phyloP scores from a whole-genome alignment of 2,888 invertebrate species.

The Oscheius onirici region DNA sequence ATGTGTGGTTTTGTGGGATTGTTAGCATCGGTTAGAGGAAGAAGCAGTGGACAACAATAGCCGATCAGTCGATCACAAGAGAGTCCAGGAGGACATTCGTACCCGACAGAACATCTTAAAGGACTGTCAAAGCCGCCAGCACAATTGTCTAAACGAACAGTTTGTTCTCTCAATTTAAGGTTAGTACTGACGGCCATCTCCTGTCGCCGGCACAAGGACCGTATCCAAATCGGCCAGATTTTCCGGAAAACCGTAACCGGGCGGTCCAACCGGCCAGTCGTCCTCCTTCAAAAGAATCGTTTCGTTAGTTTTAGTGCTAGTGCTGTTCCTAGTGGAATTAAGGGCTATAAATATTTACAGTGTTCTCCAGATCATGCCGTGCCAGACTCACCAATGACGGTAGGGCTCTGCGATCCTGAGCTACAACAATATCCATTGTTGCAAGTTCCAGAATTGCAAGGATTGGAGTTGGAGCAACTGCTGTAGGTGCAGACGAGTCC shows the following conservation, averaged over 20 bases:
- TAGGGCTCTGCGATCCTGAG: constrained; percentile 42
- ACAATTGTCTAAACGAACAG: constrained; percentile 51
- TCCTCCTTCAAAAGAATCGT: constrained; percentile 37
- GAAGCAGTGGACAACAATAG: constrained; percentile 67
- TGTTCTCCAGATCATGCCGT: neutral
- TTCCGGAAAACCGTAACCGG: constrained; percentile 61
- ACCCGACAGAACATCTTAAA: constrained; percentile 49
- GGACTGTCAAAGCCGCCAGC: constrained; percentile 61
- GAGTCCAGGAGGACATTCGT: constrained; percentile 65
- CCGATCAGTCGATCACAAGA: constrained; percentile 60
- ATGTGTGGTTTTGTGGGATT: constrained; percentile 37
- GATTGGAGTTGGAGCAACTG: constrained; percentile 65
- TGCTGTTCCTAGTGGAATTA: constrained; percentile 23
- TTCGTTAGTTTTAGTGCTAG: constrained; percentile 31
- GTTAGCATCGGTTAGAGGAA: constrained; percentile 59
- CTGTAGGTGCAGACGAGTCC: constrained; percentile 69
- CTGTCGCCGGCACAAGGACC: constrained; percentile 62
- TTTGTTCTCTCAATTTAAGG: neutral
- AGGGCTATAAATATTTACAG: constrained; percentile 8
- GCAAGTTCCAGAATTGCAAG: constrained; percentile 68
- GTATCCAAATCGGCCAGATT: constrained; percentile 60
- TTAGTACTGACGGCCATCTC: constrained; percentile 62
- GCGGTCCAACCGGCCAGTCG: constrained; percentile 65
- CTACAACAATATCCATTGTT: constrained; percentile 71
- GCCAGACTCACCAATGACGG: constrained; percentile 48